phyloP scores from a whole-genome alignment of 2,888 invertebrate genomes.

The Prosapia bicincta region DNA sequence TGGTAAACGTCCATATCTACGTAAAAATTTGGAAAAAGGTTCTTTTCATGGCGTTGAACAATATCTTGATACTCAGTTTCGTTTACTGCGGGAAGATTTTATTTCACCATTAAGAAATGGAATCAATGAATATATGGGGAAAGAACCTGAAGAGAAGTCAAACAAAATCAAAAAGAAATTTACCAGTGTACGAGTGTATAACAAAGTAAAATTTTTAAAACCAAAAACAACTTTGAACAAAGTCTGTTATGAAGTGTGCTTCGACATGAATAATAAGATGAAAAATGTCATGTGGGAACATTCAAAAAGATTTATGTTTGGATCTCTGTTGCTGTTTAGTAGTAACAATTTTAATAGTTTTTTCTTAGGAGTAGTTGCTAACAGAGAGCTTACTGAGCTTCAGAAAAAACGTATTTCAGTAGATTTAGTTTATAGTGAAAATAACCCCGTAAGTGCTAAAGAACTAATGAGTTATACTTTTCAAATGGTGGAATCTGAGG shows the following conservation, averaged over 20 bases:
- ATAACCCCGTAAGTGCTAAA: constrained; percentile 44
- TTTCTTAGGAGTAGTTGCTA: constrained; percentile 64
- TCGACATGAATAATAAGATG: constrained; percentile 41
- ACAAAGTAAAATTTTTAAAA: constrained; percentile 47
- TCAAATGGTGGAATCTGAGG: constrained; percentile 70
- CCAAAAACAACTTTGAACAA: constrained; percentile 16
- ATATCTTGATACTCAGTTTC: constrained; percentile 77
- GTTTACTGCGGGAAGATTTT: constrained; percentile 76
- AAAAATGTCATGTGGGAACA: constrained; percentile 48
- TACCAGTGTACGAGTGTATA: constrained; percentile 50
- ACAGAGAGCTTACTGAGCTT: constrained; percentile 49
- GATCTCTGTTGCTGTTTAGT: constrained; percentile 72
- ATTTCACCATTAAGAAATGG: constrained; percentile 67
- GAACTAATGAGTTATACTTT: constrained; percentile 47
- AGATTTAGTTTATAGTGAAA: constrained; percentile 45
- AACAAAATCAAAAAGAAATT: constrained; percentile 41
- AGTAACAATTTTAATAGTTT: constrained; percentile 63
- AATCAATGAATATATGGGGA: constrained; percentile 37
- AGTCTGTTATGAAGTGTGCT: constrained; percentile 21
- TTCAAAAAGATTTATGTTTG: constrained; percentile 62
- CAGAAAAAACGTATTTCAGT: constrained; percentile 10
- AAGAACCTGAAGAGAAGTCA: background rate
- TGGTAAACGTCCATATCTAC: constrained; percentile 49
- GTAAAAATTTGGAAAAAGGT: constrained; percentile 60
- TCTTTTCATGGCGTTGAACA: constrained; percentile 61